phyloP scores from a whole-genome alignment of 2,888 invertebrate species.

The Clivina fossor region DNA sequence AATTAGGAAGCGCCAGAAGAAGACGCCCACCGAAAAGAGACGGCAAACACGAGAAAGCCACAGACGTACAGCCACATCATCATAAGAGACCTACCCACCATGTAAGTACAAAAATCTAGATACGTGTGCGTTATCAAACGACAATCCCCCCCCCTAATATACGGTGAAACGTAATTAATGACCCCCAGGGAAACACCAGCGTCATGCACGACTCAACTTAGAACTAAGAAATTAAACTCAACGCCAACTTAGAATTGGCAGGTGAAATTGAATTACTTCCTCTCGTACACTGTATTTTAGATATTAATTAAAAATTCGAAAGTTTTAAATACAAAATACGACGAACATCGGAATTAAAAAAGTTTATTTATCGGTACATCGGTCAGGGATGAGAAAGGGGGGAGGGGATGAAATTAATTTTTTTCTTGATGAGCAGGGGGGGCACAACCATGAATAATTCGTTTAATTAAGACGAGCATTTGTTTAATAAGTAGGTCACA shows the following conservation, averaged over 20 bases:
- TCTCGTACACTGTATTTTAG: too few relatives aligned
- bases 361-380: slow-evolving; percentile 25
- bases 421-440: slow-evolving; percentile 23
- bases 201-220: too few relatives aligned
- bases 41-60: too few relatives aligned
- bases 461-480: slow-evolving; percentile 25
- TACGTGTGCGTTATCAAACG: too few relatives aligned
- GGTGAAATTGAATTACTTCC: slow-evolving; percentile 24
- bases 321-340: too few relatives aligned
- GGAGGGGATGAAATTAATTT: slow-evolving; percentile 18
- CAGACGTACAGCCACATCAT: too few relatives aligned
- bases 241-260: slow-evolving; percentile 6
- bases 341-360: slow-evolving; percentile 18
- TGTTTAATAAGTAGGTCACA: slow-evolving; percentile 26
- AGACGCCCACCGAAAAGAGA: too few relatives aligned
- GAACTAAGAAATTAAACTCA: slow-evolving; percentile 9
- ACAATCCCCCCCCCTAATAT: neutral
- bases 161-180: neutral
- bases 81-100: too few relatives aligned
- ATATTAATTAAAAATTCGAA: slow-evolving; percentile 27
- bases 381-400: too few relatives aligned
- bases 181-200: too few relatives aligned
- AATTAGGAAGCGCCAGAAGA: too few relatives aligned
- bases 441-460: slow-evolving; percentile 23
- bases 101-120: too few relatives aligned